phyloP scores from a whole-genome alignment of 2,113 vertebrate genomes.

The Epinephelus lanceolatus region DNA sequence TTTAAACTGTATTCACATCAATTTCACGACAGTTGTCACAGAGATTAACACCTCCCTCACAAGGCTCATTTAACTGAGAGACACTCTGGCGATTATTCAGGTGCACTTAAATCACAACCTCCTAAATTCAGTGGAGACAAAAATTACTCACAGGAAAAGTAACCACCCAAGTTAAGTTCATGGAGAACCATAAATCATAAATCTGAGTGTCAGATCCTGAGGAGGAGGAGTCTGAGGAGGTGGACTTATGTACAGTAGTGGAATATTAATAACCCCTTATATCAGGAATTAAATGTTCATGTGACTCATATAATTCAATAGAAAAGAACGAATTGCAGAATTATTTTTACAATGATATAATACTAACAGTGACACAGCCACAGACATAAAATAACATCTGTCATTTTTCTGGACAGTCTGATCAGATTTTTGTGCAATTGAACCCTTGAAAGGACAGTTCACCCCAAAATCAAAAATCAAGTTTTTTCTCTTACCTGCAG shows the following conservation, averaged over 20 bases:
- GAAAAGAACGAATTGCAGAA: conserved; percentile 9
- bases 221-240: conserved; percentile 39
- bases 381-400: not conserved
- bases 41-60: conserved; percentile 84
- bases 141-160: conserved; percentile 64
- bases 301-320: conserved; percentile 18
- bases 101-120: conserved; percentile 84
- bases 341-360: conserved; percentile 30
- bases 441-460: not conserved
- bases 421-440: not conserved
- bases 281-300: conserved; percentile 30
- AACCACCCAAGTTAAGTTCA: conserved; percentile 68
- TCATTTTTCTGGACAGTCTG: not conserved
- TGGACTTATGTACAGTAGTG: conserved; percentile 30
- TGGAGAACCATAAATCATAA: conserved; percentile 62
- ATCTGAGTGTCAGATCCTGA: conserved; percentile 44
- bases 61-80: conserved; percentile 86
- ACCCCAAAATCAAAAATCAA: no score
- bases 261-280: conserved; percentile 59
- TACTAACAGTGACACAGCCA: conserved; percentile 11
- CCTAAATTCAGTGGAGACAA: conserved; percentile 78
- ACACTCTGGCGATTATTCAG: conserved; percentile 85
- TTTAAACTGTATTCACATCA: conserved; percentile 81
- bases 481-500: no score
- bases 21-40: conserved; percentile 83